A percentile compares a stretch with the other conserved stretches of the same genome.
Evolutionary conservation across 2,888 invertebrate genomes (phyloP).

Genomic region (Tuberolachnus salignus): DNA sequence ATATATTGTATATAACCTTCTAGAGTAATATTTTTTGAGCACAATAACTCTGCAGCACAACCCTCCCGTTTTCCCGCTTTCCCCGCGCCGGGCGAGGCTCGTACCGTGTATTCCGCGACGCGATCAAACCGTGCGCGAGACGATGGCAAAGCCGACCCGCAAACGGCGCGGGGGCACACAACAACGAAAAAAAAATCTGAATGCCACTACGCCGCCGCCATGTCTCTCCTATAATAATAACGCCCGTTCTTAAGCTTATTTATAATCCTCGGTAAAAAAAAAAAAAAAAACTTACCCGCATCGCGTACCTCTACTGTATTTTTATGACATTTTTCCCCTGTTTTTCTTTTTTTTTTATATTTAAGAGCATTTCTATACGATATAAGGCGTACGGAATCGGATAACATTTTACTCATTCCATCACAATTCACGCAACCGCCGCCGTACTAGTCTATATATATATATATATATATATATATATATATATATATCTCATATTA

Average conservation of each 20-base stretch:
- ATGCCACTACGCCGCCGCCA: not conserved
- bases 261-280: too few relatives aligned
- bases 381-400: not conserved
- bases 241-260: conserved; percentile 17
- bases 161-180: not conserved
- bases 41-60: too few relatives aligned
- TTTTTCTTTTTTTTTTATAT: not conserved
- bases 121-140: conserved; percentile 1
- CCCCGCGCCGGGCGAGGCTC: too few relatives aligned
- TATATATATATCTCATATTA: too few relatives aligned
- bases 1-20: not conserved
- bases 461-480: too few relatives aligned
- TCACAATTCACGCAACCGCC: too few relatives aligned
- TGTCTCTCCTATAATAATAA: conserved; percentile 10
- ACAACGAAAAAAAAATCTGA: conserved; percentile 1
- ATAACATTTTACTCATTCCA: not conserved
- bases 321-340: not conserved
- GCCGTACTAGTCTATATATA: not conserved
- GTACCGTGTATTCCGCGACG: not conserved
- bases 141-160: conserved; percentile 23
- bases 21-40: conserved; percentile 5
- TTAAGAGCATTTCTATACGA: not conserved
- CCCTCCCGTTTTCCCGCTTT: too few relatives aligned
- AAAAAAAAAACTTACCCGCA: not conserved
- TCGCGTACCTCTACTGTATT: not conserved